Base-by-base conservation (phyloP, 2,797 vertebrate genomes). In the Ctenopoma kingsleyae region DNA sequence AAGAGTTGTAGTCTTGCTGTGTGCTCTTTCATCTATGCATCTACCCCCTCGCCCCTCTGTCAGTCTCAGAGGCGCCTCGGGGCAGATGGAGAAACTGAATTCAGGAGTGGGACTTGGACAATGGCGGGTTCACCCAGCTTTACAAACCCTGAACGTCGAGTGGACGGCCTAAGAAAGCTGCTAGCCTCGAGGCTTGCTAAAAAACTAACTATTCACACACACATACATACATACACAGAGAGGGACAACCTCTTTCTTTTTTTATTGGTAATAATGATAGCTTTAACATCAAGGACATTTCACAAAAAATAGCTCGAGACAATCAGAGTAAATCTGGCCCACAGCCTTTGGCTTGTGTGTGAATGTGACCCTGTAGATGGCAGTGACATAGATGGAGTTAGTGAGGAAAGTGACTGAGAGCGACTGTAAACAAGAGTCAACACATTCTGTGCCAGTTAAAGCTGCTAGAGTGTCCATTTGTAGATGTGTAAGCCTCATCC, bases 41-140 rank as follows among this genome's bases (percentile, higher is more conserved):
- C 81, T 78, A 79, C 71, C 71, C 81, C 71, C 56, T 30, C 47
- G 1, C 63, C 75, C 84, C 74, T 74, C 80, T 52, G 80, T 85
- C 83, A 79, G 76, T 76, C 78, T 79, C 64, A 89, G 85, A 87
- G 89, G 86, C 60, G 85, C 91, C 86, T n/a, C 47, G 82, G 85
- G 89, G 80, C 88, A 89, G 84, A 89, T 87, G 87, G 83, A 86
- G 83, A 78, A 87, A 87, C 83, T 81, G 81, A 90, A 92, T 92
- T 91, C 83, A 87, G 84, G 63, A 84, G 77, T 73, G 70, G 83
- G 78, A 82, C 73, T 69, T 8, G 71, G 83, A 92, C 91, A 93
- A 92, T 91, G 88, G 91, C 62, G 17, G 71, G 66, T 74, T 84
- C 82, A 90, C 83, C 73, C 83, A 69, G 84, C 90, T 90, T 88